phyloP scores from a whole-genome alignment of 2,797 vertebrate species.

The Alauda arvensis region DNA sequence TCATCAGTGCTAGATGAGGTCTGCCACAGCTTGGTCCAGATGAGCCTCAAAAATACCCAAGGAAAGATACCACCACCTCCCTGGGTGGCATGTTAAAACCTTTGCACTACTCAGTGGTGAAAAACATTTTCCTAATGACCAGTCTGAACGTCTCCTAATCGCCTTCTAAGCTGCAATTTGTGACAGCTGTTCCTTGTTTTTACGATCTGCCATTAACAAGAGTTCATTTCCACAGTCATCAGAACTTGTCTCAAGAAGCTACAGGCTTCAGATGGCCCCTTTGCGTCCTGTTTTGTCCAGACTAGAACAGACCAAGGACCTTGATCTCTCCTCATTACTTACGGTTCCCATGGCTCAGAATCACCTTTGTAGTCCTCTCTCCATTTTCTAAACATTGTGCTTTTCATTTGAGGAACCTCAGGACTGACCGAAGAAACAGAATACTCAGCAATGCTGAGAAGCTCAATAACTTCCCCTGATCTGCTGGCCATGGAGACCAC shows the following conservation, averaged over 20 bases:
- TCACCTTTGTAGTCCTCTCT: neutral
- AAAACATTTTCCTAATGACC: neutral
- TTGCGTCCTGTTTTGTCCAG: neutral
- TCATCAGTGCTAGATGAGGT: neutral
- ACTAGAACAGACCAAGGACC: neutral
- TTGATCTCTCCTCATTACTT: neutral
- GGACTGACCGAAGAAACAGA: neutral
- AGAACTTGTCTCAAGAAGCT: neutral
- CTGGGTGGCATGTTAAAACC: neutral
- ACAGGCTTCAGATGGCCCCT: neutral
- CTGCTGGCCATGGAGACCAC: neutral
- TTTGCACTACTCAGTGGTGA: neutral
- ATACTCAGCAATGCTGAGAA: neutral
- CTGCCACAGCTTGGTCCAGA: neutral
- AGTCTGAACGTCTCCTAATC: neutral
- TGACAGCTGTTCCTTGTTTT: neutral
- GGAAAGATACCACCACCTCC: neutral
- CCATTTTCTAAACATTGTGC: neutral
- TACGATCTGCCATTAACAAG: fast-evolving
- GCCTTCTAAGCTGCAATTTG: neutral
- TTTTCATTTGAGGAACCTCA: neutral
- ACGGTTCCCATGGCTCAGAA: neutral
- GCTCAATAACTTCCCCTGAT: neutral
- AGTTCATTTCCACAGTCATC: neutral
- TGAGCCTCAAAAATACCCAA: neutral